Evolutionary conservation across 2,888 invertebrate species (phyloP), one percentile per base, ranked within the genome.

Genomic region (Ditylenchus weischeri): DNA sequence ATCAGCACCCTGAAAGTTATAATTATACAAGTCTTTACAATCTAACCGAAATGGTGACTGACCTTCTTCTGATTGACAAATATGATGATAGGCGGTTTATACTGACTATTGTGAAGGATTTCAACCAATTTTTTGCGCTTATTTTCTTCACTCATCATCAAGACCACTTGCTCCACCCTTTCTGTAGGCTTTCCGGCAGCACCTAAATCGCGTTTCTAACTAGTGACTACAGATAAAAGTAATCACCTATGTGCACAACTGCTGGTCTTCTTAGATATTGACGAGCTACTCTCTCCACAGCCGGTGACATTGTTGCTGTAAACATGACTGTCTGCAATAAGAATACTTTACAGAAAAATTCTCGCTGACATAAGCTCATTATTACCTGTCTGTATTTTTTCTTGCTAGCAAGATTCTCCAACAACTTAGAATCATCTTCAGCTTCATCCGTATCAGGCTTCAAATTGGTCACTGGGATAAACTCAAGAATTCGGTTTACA

Each of bases 51-150:
- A 69, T 21, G 15, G 15, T 18, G 50, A 59, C 64, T 10, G 23
- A 74, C 74, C 85, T 95, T 98, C 89, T 99, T 99, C 85, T 99
- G 96, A 85, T 99, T 99, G 80, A 99, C 98, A 85, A 99, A 99
- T 82, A 99, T 95, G 78, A 99, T 98, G 75, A 99, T 91, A 0
- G 98, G 98, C 3, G 95, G 95, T 50, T 72, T 73, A 47, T 66
- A 57, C 83, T 94, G 93, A 65, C 93, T 90, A 35, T 92, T 91
- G 62, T 89, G 89, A 54, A 99, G 87, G 75, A 98, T 90, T 84
- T 93, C 91, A 85, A 98, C 89, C 47, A 99, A 88, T 86, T 95
- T 96, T 86, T 92, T 91, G 72, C 86, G 89, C 85, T 99, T 99
- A 83, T 95, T 93, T 73, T 90, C 90, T 84, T 98, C 96, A 43